phyloP scores from a whole-genome alignment of 1,140 invertebrate genomes.

The Callitettix versicolor region DNA sequence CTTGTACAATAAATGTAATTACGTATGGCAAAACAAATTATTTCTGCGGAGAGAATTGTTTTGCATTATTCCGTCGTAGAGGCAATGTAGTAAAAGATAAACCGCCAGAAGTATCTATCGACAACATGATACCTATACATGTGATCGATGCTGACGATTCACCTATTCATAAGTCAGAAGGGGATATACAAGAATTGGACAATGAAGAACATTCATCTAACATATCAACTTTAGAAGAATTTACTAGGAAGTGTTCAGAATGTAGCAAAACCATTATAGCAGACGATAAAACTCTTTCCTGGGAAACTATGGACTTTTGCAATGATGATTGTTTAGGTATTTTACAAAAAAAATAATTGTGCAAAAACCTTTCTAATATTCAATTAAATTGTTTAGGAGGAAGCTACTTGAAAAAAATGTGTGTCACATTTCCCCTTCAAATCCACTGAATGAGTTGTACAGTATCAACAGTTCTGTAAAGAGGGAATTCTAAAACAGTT shows the following conservation, averaged over 20 bases:
- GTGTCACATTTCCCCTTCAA: no score
- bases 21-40: constrained; percentile 35
- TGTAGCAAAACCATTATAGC: constrained; percentile 36
- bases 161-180: not conserved
- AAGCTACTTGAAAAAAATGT: no score
- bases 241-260: constrained; percentile 38
- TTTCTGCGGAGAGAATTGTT: constrained; percentile 37
- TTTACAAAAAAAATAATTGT: constrained; percentile 24
- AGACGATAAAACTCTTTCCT: constrained; percentile 57
- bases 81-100: constrained; percentile 1
- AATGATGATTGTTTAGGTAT: constrained; percentile 74
- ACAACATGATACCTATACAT: no score
- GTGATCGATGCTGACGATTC: no score
- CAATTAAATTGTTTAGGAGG: no score
- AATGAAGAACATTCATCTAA: not conserved
- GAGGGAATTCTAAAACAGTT: no score
- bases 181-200: not conserved
- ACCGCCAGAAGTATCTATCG: not conserved
- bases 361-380: no score
- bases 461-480: no score
- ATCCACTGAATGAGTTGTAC: no score
- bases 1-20: constrained; percentile 38
- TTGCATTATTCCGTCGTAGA: constrained; percentile 37
- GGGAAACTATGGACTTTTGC: constrained; percentile 92
- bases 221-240: constrained; percentile 3